Conservation (phyloP, 2,888 invertebrate species). For the Stenurella melanura region DNA sequence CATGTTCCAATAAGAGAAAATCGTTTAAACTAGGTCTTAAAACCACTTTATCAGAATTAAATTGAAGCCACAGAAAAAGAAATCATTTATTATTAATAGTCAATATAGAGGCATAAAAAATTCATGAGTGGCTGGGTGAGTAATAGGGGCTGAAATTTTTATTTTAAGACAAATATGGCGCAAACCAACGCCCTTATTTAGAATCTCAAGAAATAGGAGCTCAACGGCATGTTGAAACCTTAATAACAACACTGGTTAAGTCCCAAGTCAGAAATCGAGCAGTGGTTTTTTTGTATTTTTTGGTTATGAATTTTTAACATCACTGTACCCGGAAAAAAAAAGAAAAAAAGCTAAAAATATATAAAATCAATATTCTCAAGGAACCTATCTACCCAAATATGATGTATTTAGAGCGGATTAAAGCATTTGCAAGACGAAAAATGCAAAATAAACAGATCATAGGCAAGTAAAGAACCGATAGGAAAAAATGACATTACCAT, state of each 20-base stretch:
- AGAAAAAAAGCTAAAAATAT: slow-evolving; percentile 55
- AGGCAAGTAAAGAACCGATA: slow-evolving; percentile 59
- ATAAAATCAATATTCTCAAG: slow-evolving; percentile 47
- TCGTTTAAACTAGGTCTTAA: not conserved
- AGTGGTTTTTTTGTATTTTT: slow-evolving; percentile 69
- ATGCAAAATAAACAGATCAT: slow-evolving; percentile 67
- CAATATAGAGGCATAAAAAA: slow-evolving; percentile 52
- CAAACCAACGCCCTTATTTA: slow-evolving; percentile 71
- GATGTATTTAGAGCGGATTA: slow-evolving; percentile 50
- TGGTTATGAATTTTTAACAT: slow-evolving; percentile 74
- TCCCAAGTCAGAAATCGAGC: slow-evolving; percentile 51
- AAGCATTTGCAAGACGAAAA: slow-evolving; percentile 57
- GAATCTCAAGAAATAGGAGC: slow-evolving; percentile 40
- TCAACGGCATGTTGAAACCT: slow-evolving; percentile 44
- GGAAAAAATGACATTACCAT: slow-evolving; percentile 72
- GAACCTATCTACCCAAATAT: slow-evolving; percentile 28
- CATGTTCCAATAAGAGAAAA: not conserved
- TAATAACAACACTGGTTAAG: slow-evolving; percentile 44
- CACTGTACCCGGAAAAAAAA: slow-evolving; percentile 55
- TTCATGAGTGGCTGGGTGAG: slow-evolving; percentile 52
- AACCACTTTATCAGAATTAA: slow-evolving; percentile 5
- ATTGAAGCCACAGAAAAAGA: slow-evolving; percentile 23
- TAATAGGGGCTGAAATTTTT: slow-evolving; percentile 62
- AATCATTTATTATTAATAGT: slow-evolving; percentile 41
- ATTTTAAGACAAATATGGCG: slow-evolving; percentile 71